phyloP scores from a whole-genome alignment of 1,140 invertebrate genomes.

The Caerostris darwini region DNA sequence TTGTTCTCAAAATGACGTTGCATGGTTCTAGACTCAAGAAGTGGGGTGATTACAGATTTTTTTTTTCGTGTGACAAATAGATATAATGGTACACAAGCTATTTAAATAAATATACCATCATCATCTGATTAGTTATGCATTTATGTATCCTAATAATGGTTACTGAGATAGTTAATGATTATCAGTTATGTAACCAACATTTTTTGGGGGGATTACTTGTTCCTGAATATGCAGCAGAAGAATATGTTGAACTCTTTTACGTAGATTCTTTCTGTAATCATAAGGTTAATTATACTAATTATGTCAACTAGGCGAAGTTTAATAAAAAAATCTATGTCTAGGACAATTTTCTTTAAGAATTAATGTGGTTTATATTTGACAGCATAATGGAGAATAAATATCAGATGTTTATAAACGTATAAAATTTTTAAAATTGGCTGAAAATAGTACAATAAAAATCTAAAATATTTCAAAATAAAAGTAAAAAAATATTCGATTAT shows the following conservation, averaged over 20 bases:
- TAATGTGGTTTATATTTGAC: too few species aligned
- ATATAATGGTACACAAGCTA: background rate
- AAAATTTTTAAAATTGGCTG: too few species aligned
- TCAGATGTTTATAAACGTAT: too few species aligned
- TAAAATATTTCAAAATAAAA: too few species aligned
- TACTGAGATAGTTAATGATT: background rate
- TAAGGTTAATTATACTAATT: background rate
- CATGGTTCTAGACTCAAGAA: too few species aligned
- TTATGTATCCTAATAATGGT: background rate
- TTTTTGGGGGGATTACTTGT: background rate
- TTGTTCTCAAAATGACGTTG: too few species aligned
- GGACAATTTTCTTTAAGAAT: too few species aligned
- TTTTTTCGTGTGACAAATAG: background rate
- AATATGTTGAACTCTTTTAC: background rate
- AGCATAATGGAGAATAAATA: too few species aligned
- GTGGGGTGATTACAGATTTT: too few species aligned
- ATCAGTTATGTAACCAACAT: background rate
- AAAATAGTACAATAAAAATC: too few species aligned
- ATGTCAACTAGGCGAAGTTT: background rate
- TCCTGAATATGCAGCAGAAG: background rate
- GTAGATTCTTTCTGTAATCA: background rate
- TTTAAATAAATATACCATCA: conserved; percentile 28
- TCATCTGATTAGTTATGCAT: background rate
- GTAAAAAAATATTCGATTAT: too few species aligned
- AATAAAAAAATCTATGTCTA: background rate